Evolutionary conservation across 2,888 invertebrate species (phyloP), one percentile per base, ranked within the genome.

Genomic region (Microplitis manilae): DNA sequence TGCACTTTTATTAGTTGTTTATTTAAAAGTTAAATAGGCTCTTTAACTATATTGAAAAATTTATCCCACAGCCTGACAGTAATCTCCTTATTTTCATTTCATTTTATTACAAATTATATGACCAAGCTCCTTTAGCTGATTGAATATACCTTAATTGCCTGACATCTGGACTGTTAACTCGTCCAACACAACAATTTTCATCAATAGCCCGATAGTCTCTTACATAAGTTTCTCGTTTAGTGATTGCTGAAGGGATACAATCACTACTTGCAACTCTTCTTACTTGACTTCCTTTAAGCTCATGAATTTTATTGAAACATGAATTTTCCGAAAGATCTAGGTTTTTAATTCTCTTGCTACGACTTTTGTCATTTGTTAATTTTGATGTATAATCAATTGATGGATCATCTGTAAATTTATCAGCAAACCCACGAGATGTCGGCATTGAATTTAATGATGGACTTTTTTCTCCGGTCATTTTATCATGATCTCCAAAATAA

Each of bases 51-150:
- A 50, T 50, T 50, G 50, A 50, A 50, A 50, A 50, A 50, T 38
- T 15, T 70, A 68, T 76, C 60, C 9, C 41, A 68, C 15, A 68
- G 41, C 13, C n/a, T 15, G 6, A n/a, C 17, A 72, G 15, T 60
- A 40, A 72, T 39, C 38, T 70, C 38, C 30, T 17, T 60, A 50
- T 50, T 50, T 13, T 13, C 2, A 13, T 13, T 50, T 50, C 13
- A 13, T 41, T 41, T 50, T 50, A 13, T 83, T 79, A 88, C 72
- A 88, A 86, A 77, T 88, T 87, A 76, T 86, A 88, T 13, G 87
- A 87, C 87, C 87, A 88, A 75, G 86, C 88, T 80, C 87, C 87
- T 83, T 86, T 88, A 39, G 86, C 86, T 20, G 87, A 86, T 70
- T 88, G 87, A 75, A 89, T 88, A 76, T 88, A 88, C 20, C 87